Percentiles rank a stretch among this genome's conserved stretches.
Evolutionary conservation across 2,888 invertebrate genomes (phyloP).

Genomic region (Tubiluchus corallicola): DNA sequence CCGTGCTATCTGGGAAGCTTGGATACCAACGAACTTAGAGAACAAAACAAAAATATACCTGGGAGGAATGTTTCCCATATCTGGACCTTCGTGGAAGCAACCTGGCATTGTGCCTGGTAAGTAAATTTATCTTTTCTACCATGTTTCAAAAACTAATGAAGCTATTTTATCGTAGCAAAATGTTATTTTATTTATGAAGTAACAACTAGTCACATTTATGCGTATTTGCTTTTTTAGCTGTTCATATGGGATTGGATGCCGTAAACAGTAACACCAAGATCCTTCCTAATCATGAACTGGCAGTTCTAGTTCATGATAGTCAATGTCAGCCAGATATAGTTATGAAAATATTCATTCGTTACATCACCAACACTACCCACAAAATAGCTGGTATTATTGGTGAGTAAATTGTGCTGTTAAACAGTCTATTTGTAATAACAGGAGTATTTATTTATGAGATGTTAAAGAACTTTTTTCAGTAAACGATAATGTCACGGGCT

Average conservation of each 20-base stretch:
- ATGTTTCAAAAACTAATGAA: slow-evolving; percentile 6
- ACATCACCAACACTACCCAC: slow-evolving; percentile 38
- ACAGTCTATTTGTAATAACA: too few species aligned
- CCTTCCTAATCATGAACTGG: slow-evolving; percentile 40
- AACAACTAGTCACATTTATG: slow-evolving; percentile 5
- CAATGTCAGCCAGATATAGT: slow-evolving; percentile 50
- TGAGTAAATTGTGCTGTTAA: too few species aligned
- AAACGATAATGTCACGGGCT: too few species aligned
- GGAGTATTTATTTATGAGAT: too few species aligned
- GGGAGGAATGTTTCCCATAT: slow-evolving; percentile 51
- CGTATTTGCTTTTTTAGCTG: slow-evolving; percentile 32
- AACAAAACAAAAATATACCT: slow-evolving; percentile 35
- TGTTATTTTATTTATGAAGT: too few species aligned
- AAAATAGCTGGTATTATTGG: slow-evolving; percentile 48
- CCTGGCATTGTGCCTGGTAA: slow-evolving; percentile 38
- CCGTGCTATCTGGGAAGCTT: slow-evolving; percentile 29
- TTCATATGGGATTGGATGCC: slow-evolving; percentile 40
- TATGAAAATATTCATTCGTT: slow-evolving; percentile 53
- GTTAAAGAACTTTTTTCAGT: too few species aligned
- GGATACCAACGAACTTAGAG: slow-evolving; percentile 28
- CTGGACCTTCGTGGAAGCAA: slow-evolving; percentile 39
- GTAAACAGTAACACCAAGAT: slow-evolving; percentile 41
- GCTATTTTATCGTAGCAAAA: background rate
- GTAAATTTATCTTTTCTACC: slow-evolving; percentile 11
- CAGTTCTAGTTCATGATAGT: slow-evolving; percentile 40